Evolutionary conservation across 2,888 invertebrate species (phyloP).

Genomic region (Clistopyga incitator): DNA sequence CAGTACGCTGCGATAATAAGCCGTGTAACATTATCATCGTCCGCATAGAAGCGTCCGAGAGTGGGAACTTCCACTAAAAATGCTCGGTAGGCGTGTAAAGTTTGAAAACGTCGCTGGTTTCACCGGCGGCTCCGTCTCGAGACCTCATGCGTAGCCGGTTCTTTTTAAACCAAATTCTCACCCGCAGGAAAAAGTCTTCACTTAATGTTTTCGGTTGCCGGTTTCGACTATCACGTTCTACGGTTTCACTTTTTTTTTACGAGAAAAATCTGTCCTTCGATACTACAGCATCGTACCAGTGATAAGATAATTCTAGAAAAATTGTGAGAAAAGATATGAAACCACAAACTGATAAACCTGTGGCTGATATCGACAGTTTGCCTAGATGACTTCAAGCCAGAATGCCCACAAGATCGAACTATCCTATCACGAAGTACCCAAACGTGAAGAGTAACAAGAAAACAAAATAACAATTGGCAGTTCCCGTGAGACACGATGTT

Average conservation of each 20-base stretch:
- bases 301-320: slow-evolving; percentile 11
- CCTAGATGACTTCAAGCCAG: background rate
- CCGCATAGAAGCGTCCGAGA: background rate
- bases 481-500: slow-evolving; percentile 24
- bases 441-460: background rate
- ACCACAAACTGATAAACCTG: background rate
- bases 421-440: background rate
- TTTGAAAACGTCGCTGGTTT: background rate
- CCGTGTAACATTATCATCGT: background rate
- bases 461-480: background rate
- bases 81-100: background rate
- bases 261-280: slow-evolving; percentile 1
- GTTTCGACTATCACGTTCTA: background rate
- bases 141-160: background rate
- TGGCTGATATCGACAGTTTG: background rate
- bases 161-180: background rate
- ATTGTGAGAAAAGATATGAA: background rate
- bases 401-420: background rate
- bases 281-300: background rate
- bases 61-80: slow-evolving; percentile 6
- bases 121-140: background rate
- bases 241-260: background rate
- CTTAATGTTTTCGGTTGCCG: background rate
- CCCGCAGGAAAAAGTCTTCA: background rate
- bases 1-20: background rate